These are phyloP conservation scores for Doris montereyensis DNA, from an alignment of 2,888 invertebrate genomes.

Conservation along the genomic window DNA sequence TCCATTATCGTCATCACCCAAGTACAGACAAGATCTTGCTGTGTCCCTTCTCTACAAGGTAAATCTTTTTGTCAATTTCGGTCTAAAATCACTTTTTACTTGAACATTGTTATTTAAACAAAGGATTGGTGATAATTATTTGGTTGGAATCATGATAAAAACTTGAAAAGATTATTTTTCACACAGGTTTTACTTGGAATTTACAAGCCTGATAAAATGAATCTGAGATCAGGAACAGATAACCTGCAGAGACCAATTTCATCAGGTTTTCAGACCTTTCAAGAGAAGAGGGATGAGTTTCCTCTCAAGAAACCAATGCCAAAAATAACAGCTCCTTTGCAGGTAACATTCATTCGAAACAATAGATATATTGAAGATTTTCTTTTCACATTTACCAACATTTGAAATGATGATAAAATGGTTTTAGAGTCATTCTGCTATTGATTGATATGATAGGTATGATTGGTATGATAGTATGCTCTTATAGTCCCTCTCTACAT, in stretches of 20 bases:
- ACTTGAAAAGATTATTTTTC: not conserved
- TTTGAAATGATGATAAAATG: too few species aligned
- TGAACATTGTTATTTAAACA: not conserved
- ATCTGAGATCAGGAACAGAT: slow-evolving; percentile 36
- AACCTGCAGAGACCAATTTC: slow-evolving; percentile 76
- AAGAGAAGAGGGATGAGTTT: slow-evolving; percentile 80
- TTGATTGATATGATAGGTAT: too few species aligned
- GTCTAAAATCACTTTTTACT: not conserved
- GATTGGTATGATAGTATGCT: too few species aligned
- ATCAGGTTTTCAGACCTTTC: slow-evolving; percentile 80
- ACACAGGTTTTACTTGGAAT: slow-evolving; percentile 41
- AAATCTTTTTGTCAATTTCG: not conserved
- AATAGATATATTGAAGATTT: not conserved
- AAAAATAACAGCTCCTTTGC: slow-evolving; percentile 79
- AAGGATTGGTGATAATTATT: too few species aligned
- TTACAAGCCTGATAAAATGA: slow-evolving; percentile 26
- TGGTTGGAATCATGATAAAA: too few species aligned
- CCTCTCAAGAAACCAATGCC: slow-evolving; percentile 83
- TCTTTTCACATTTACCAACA: not conserved
- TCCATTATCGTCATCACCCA: slow-evolving; percentile 81
- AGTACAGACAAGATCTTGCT: slow-evolving; percentile 81
- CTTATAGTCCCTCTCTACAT: too few species aligned
- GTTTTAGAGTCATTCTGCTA: too few species aligned
- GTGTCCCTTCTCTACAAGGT: slow-evolving; percentile 85
- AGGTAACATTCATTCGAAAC: slow-evolving; percentile 43